These are phyloP conservation scores for Rhopalosiphum nymphaeae DNA, from an alignment of 2,888 invertebrate species.

Conservation along the genomic window DNA sequence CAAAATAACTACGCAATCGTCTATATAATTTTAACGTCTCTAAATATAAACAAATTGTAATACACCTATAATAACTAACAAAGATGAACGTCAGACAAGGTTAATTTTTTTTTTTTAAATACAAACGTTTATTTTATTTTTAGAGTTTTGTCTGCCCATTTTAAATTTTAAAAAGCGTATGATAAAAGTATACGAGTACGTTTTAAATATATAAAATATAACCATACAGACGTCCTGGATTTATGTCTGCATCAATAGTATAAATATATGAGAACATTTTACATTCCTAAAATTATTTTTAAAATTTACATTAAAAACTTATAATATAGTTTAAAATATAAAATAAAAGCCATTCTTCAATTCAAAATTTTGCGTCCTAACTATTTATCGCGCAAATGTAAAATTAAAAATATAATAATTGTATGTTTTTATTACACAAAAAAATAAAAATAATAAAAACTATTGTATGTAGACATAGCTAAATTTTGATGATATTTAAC, in stretches of 20 bases:
- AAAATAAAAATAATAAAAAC: background rate
- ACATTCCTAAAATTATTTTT: slow-evolving; percentile 9
- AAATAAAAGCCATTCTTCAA: background rate
- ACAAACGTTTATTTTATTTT: background rate
- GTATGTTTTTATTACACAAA: background rate
- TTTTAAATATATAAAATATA: slow-evolving; percentile 20
- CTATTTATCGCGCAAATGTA: too few species aligned
- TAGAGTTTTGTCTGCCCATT: background rate
- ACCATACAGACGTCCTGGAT: slow-evolving; percentile 5
- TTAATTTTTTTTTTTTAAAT: background rate
- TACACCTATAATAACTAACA: background rate
- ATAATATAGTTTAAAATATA: background rate
- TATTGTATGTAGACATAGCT: background rate
- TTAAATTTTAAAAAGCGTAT: slow-evolving; percentile 2
- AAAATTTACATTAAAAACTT: background rate
- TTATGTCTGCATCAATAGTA: slow-evolving; percentile 6
- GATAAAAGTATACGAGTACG: slow-evolving; percentile 27
- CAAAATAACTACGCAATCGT: background rate
- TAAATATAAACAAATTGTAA: background rate
- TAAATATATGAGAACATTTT: slow-evolving; percentile 2
- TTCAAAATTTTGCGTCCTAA: background rate
- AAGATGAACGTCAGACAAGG: background rate
- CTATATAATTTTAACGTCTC: background rate
- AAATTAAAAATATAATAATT: too few species aligned
- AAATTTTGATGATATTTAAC: background rate